Conservation (phyloP, 2,888 invertebrate species). For the Choristoneura rosaceana region DNA sequence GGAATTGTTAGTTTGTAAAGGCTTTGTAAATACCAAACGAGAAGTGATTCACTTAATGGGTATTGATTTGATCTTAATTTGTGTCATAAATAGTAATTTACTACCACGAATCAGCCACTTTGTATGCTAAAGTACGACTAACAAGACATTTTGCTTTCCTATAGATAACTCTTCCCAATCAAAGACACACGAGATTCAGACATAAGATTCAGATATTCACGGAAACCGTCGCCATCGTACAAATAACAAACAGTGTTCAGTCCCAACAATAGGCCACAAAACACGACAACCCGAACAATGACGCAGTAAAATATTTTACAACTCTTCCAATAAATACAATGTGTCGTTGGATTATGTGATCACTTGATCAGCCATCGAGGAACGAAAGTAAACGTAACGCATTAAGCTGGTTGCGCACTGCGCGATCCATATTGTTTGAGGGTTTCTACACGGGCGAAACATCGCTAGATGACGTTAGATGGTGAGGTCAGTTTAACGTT, state of each 20-base stretch:
- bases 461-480: too few species aligned
- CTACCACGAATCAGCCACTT: too few species aligned
- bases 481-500: too few species aligned
- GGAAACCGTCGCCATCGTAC: conserved; percentile 11
- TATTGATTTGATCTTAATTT: too few species aligned
- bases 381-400: conserved; percentile 16
- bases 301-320: conserved; percentile 54
- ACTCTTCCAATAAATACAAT: conserved; percentile 45
- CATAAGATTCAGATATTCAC: conserved; percentile 16
- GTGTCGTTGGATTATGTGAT: conserved; percentile 29
- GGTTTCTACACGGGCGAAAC: too few species aligned
- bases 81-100: too few species aligned
- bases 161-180: background rate
- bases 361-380: conserved; percentile 13
- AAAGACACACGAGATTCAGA: background rate
- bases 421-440: background rate
- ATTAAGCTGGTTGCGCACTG: background rate
- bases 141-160: background rate
- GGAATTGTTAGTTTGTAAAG: background rate
- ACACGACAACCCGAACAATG: conserved; percentile 53
- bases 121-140: too few species aligned
- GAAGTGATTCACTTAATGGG: too few species aligned
- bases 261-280: conserved; percentile 39
- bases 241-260: conserved; percentile 29
- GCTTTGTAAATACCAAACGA: too few species aligned